phyloP scores from a whole-genome alignment of 2,888 invertebrate genomes.

The Melieria omissa region DNA sequence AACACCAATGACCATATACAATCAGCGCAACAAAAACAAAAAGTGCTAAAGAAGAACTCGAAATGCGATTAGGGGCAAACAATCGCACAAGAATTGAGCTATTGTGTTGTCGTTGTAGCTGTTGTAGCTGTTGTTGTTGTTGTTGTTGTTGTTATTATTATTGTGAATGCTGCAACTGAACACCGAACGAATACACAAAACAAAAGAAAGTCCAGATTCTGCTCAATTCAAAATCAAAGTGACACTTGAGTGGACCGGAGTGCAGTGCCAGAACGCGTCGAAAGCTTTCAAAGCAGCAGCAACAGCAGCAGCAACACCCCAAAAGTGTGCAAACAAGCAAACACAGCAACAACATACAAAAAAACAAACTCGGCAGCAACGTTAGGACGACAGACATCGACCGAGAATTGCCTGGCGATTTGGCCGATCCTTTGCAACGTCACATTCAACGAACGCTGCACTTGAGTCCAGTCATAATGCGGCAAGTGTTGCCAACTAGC shows the following conservation, averaged over 20 bases:
- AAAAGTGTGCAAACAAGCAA: too few species aligned
- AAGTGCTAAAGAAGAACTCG: slow-evolving; percentile 30
- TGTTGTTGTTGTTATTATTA: slow-evolving; percentile 1
- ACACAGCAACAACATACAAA: too few species aligned
- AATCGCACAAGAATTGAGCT: background rate
- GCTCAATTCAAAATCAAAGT: slow-evolving; percentile 31
- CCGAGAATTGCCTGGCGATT: too few species aligned
- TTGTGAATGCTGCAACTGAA: slow-evolving; percentile 6
- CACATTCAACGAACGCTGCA: too few species aligned
- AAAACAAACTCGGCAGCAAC: too few species aligned
- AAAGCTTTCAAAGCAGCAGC: background rate
- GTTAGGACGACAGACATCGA: too few species aligned
- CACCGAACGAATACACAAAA: background rate
- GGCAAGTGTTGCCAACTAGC: slow-evolving; percentile 1
- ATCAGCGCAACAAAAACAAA: slow-evolving; percentile 6
- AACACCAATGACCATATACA: background rate
- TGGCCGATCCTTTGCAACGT: too few species aligned
- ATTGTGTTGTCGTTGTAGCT: background rate
- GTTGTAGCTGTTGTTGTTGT: background rate
- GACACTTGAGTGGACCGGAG: slow-evolving; percentile 32
- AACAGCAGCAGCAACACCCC: background rate
- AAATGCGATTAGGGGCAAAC: slow-evolving; percentile 9
- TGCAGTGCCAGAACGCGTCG: slow-evolving; percentile 1
- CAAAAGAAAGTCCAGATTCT: slow-evolving; percentile 17
- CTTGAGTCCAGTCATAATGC: slow-evolving; percentile 4